Evolutionary conservation across 1,140 invertebrate genomes (phyloP), one percentile per base, ranked within the genome.

Genomic region (Drosophila sechellia): DNA sequence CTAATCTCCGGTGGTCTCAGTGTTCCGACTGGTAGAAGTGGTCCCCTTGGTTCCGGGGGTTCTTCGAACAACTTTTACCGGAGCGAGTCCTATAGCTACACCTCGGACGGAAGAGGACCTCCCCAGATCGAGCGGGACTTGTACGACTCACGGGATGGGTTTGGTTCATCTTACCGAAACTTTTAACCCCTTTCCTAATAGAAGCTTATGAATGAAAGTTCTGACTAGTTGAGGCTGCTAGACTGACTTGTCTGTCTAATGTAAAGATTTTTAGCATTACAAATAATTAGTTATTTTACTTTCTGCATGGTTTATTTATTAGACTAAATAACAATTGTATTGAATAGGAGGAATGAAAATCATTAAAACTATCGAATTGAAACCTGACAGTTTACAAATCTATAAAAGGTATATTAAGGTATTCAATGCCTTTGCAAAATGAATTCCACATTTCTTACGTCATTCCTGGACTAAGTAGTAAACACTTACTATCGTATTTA

Each of bases 111-210:
- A 10, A 58, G 39, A 13, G 83, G 83, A 6, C 57, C 83, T 0
- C 83, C 83, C 2, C 66, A 64, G 39, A 27, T 87, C 8, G 37
- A 76, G 15, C 65, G 34, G 0, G 64, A 50, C 58, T 70, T 87
- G 0, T 86, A 22, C 45, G 83, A 86, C 25, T 83, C 83, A 5
- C 63, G 83, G n/a, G 25, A 70, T 56, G 81, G 83, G 0, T 49
- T 59, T n/a, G 69, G 65, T 13, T 11, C 39, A 5, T 52, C 58
- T 4, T 20, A 1, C 1, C 50, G 57, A 5, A 71, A 68, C 12
- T 86, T 87, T 76, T 68, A 78, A 31, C 8, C 1, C 2, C 27
- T 3, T 31, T 31, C 6, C 31, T 10, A 31, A 10, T 8, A 8
- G 31, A 31, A 10, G 8, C 31, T 31, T 3, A 31, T 31, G 6